These are phyloP conservation scores for Lapara coniferarum DNA, from an alignment of 2,888 invertebrate genomes.

Conservation along the genomic window DNA sequence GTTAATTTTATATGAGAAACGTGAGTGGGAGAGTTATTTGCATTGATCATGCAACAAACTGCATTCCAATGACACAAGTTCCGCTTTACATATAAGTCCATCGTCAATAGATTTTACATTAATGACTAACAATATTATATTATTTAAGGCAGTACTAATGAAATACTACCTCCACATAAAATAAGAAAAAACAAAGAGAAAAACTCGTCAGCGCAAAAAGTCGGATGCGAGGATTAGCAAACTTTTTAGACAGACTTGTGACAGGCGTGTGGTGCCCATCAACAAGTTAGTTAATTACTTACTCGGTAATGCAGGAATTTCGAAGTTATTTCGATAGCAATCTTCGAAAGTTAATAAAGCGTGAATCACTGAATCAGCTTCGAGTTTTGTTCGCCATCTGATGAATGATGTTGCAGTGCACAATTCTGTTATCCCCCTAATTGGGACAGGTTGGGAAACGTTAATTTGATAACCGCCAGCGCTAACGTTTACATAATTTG, in stretches of 20 bases:
- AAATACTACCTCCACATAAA: neutral
- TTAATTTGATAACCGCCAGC: slow-evolving; percentile 57
- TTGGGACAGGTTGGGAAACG: slow-evolving; percentile 54
- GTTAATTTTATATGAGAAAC: neutral
- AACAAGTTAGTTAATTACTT: slow-evolving; percentile 21
- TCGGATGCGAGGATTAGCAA: neutral
- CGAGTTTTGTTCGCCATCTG: slow-evolving; percentile 44
- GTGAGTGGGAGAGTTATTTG: slow-evolving; percentile 13
- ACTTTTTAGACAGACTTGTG: slow-evolving; percentile 3
- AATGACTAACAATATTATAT: neutral
- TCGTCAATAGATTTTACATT: neutral
- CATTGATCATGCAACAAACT: slow-evolving; percentile 1
- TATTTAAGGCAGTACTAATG: neutral
- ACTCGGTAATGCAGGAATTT: slow-evolving; percentile 1
- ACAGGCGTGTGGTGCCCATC: slow-evolving; percentile 12
- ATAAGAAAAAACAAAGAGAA: neutral
- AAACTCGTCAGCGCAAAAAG: no score
- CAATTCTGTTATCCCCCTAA: slow-evolving; percentile 52
- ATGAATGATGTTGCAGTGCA: slow-evolving; percentile 50
- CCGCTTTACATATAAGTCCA: slow-evolving; percentile 1
- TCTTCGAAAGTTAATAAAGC: slow-evolving; percentile 29
- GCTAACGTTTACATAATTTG: slow-evolving; percentile 51
- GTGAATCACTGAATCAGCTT: slow-evolving; percentile 40
- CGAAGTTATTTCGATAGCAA: slow-evolving; percentile 26
- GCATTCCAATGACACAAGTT: slow-evolving; percentile 4